Base-by-base conservation (phyloP, 2,888 invertebrate species). In the Ganaspis brasiliensis region DNA sequence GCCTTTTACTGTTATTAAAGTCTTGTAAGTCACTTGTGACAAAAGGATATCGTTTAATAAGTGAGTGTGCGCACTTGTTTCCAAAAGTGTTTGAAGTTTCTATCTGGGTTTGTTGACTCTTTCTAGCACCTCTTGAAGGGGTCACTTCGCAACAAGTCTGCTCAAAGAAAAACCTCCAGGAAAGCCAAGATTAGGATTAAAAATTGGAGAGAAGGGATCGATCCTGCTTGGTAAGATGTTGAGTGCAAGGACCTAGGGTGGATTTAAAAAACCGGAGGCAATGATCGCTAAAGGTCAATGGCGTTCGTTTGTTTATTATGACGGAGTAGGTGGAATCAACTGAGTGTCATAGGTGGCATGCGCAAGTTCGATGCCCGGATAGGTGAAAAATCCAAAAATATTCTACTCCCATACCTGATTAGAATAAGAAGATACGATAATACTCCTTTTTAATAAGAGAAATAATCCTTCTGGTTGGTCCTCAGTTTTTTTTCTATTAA, bases 251-350 rank as follows among this genome's bases (percentile, higher is more conserved):
- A 67, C 67, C 67, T 45, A 45, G 63, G 45, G 67, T 24, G 16
- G 24, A 45, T 67, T 67, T 67, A 26, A 45, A 67, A 67, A 45
- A 45, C 67, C 24, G 45, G 16, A 67, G 67, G 67, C 67, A 67
- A 67, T 56, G 37, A 67, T 55, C 56, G 49, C 31, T 37, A 40
- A 75, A 75, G 72, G 72, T 82, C 86, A 85, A 84, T 85, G 86
- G 81, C 86, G 81, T 85, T 85, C 78, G 79, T 86, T 86, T 86
- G 85, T 86, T 86, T 86, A 82, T 85, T 84, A 85, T 83, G 84
- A 79, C 82, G 81, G 77, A 49, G 74, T 84, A 84, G 81, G 77
- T 84, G 80, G 77, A 78, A 78, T 77, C 61, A 63, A 70, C 74
- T 78, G 79, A 76, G 72, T 76, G 80, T 80, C 81, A 83, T 82